Evolutionary conservation across 2,888 invertebrate genomes (phyloP).

Genomic region (Actias luna): DNA sequence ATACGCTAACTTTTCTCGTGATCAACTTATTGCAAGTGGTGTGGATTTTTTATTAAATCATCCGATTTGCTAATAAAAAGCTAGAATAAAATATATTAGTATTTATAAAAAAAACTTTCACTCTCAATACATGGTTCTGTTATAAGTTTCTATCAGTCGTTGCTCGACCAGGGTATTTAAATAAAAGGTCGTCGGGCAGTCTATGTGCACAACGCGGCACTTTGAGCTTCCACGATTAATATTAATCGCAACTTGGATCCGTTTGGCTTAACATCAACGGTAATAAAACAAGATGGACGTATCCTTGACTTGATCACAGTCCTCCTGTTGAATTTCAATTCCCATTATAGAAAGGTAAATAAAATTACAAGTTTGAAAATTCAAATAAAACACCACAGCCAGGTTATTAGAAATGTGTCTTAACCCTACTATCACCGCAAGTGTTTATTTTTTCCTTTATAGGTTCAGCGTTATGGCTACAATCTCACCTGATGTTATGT

Average conservation of each 20-base stretch:
- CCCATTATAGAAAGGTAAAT: background rate
- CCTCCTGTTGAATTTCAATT: slow-evolving; percentile 7
- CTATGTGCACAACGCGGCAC: background rate
- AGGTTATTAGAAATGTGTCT: background rate
- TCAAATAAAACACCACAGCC: background rate
- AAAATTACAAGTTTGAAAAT: background rate
- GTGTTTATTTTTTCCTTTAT: too few species aligned
- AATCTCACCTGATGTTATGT: too few species aligned
- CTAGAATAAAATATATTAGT: too few species aligned
- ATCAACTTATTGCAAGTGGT: too few species aligned
- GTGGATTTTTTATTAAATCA: too few species aligned
- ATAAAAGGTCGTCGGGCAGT: background rate
- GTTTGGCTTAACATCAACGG: slow-evolving; percentile 17
- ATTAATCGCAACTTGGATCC: slow-evolving; percentile 16
- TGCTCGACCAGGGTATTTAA: background rate
- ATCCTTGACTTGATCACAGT: slow-evolving; percentile 10
- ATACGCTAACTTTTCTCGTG: too few species aligned
- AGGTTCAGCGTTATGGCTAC: too few species aligned
- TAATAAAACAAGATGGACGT: slow-evolving; percentile 15
- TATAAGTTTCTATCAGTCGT: too few species aligned
- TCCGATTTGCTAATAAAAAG: too few species aligned
- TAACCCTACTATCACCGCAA: too few species aligned
- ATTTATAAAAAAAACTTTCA: too few species aligned
- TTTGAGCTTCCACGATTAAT: slow-evolving; percentile 12
- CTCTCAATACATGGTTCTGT: too few species aligned